Percentiles rank a stretch among this genome's conserved stretches.
Conservation (phyloP, 2,797 vertebrate genomes). For the Cossypha heuglini region DNA sequence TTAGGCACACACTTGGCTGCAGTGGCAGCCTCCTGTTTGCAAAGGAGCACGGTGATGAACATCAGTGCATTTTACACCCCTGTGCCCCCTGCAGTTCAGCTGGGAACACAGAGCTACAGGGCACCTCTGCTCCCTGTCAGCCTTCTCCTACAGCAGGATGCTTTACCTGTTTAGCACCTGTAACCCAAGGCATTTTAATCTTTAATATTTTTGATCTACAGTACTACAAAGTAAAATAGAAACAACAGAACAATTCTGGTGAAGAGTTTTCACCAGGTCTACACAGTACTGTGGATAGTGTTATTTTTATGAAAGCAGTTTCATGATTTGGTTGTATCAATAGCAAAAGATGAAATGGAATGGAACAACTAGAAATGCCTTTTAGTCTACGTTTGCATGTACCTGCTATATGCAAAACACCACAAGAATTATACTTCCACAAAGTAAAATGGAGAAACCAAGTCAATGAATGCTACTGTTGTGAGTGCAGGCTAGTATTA, state of each 20-base stretch:
- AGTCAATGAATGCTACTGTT: not conserved
- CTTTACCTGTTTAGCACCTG: not conserved
- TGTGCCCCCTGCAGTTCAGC: not conserved
- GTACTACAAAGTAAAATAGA: not conserved
- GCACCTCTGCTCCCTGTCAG: not conserved
- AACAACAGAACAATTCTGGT: not conserved
- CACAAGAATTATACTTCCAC: not conserved
- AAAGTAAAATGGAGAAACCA: not conserved
- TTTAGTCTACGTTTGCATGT: not conserved
- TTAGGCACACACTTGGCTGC: not conserved
- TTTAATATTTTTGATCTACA: not conserved
- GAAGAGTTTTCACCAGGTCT: not conserved
- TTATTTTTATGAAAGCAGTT: not conserved
- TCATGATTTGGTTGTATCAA: not conserved
- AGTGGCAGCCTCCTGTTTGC: accelerated
- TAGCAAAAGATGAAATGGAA: not conserved
- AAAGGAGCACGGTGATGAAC: not conserved
- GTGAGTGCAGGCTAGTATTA: not conserved
- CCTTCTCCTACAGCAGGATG: not conserved
- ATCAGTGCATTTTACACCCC: not conserved
- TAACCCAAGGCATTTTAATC: not conserved
- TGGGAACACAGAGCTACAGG: not conserved
- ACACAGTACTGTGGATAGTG: not conserved
- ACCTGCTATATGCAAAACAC: not conserved
- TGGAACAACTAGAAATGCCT: not conserved